Evolutionary conservation across 2,113 vertebrate genomes (phyloP).

Genomic region (Prunella himalayana): DNA sequence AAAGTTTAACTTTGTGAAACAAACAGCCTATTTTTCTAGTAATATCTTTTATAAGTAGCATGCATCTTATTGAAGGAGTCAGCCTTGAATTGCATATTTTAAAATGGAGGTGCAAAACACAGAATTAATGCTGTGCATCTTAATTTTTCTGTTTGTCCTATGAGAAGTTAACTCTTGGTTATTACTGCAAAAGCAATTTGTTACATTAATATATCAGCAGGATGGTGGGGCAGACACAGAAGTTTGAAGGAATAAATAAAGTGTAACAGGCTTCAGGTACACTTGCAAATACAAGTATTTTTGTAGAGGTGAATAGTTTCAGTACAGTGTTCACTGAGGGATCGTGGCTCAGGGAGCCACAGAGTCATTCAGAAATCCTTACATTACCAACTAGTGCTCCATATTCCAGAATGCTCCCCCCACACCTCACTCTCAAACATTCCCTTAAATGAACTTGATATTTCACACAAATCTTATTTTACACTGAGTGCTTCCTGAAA

Average conservation of each 20-base stretch:
- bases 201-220: not conserved
- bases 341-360: not conserved
- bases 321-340: not conserved
- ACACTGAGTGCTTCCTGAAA: not conserved
- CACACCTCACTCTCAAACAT: not conserved
- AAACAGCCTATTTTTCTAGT: not conserved
- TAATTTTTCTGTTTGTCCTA: not conserved
- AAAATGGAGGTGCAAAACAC: not conserved
- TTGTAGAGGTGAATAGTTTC: not conserved
- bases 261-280: not conserved
- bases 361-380: not conserved
- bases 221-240: not conserved
- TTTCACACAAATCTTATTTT: not conserved
- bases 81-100: not conserved
- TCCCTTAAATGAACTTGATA: not conserved
- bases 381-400: not conserved
- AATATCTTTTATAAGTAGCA: not conserved
- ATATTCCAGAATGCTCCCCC: not conserved
- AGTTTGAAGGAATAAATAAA: not conserved
- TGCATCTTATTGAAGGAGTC: not conserved
- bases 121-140: not conserved
- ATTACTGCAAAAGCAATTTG: not conserved
- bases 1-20: conserved; percentile 14
- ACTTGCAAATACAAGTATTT: not conserved
- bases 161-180: not conserved